Evolutionary conservation across 2,113 vertebrate species (phyloP).

Genomic region (Sylvietta virens): DNA sequence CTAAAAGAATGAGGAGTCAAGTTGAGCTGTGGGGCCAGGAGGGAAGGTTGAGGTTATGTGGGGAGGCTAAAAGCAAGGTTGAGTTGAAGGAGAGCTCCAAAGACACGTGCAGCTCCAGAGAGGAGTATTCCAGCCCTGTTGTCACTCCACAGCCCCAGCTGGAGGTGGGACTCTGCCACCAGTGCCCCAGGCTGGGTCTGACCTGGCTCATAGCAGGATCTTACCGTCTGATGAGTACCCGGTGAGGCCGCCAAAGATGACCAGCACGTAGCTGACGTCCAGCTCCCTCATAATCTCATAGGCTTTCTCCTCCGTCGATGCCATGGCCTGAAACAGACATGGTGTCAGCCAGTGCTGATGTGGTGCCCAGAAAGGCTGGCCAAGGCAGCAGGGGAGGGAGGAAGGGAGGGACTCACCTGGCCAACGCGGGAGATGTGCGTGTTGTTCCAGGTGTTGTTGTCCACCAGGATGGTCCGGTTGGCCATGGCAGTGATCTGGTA

Average conservation of each 20-base stretch:
- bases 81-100: neutral
- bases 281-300: conserved; percentile 99
- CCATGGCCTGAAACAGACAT: conserved; percentile 83
- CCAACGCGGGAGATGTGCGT: conserved; percentile 97
- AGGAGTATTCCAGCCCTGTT: accelerated
- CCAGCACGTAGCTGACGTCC: conserved; percentile 95
- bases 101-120: accelerated
- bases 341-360: accelerated
- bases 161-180: neutral
- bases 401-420: conserved; percentile 75
- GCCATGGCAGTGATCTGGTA: conserved; percentile 99
- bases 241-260: conserved; percentile 96
- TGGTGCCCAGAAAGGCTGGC: neutral
- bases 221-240: conserved; percentile 97
- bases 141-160: neutral
- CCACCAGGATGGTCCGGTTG: conserved; percentile 96
- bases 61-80: accelerated
- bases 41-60: accelerated
- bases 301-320: conserved; percentile 93
- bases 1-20: neutral
- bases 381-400: accelerated
- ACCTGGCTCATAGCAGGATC: accelerated
- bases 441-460: conserved; percentile 99
- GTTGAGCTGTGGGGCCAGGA: neutral
- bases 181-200: accelerated